These are phyloP conservation scores for Apocrypta bakeri DNA, from an alignment of 1,140 invertebrate species.

Conservation along the genomic window DNA sequence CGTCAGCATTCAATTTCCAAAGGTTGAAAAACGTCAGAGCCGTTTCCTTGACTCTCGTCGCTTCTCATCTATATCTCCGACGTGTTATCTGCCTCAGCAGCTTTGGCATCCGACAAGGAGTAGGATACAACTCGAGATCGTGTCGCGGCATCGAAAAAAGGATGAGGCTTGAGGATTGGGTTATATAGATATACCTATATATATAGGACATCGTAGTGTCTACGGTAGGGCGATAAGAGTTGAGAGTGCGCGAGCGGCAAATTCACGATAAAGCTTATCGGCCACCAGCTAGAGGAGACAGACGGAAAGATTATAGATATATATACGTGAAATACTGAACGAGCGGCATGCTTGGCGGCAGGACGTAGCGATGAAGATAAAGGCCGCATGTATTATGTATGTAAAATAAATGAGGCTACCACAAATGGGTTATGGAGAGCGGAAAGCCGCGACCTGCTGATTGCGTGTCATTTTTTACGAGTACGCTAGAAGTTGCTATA, in stretches of 20 bases:
- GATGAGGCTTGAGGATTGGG: background rate
- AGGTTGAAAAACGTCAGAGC: background rate
- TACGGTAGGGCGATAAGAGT: background rate
- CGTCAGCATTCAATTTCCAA: constrained; percentile 12
- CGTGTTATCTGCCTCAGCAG: constrained; percentile 4
- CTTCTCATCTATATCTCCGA: no score
- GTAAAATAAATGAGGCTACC: background rate
- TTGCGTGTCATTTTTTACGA: no score
- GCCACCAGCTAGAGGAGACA: background rate
- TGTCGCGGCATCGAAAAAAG: background rate
- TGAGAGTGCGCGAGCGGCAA: background rate
- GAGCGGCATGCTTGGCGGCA: background rate
- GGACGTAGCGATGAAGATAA: background rate
- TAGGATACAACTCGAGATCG: constrained; percentile 7
- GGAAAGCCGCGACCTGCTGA: background rate
- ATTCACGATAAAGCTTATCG: background rate
- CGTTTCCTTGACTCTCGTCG: no score
- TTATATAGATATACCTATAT: no score
- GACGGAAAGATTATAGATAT: background rate
- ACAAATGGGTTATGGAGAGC: background rate
- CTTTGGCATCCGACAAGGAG: constrained; percentile 3
- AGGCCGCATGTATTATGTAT: background rate
- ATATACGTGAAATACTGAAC: background rate
- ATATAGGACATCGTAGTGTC: no score
- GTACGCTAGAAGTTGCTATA: no score